These are phyloP conservation scores for Pseudopipra pipra DNA, from an alignment of 2,113 vertebrate genomes.

Conservation along the genomic window DNA sequence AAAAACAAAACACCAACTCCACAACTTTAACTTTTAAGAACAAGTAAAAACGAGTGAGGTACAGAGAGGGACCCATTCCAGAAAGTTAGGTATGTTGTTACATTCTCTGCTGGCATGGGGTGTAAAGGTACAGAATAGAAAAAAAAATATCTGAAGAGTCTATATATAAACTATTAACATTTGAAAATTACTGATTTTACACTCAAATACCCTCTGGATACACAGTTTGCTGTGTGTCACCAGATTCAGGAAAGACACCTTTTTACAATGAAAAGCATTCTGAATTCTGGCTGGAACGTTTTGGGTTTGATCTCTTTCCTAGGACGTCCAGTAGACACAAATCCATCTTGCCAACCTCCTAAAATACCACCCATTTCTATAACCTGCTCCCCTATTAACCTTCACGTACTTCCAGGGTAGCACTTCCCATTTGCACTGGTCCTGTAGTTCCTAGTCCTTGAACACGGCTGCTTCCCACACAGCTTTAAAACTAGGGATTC, in stretches of 20 bases:
- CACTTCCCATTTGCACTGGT: neutral
- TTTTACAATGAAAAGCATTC: neutral
- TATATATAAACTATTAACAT: neutral
- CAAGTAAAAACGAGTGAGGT: neutral
- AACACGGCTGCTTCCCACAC: neutral
- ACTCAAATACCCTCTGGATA: neutral
- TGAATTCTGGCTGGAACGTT: neutral
- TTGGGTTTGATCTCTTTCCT: neutral
- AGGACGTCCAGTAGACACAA: neutral
- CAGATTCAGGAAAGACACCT: neutral
- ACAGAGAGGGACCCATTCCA: neutral
- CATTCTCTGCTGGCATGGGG: rapidly evolving
- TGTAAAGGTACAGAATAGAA: neutral
- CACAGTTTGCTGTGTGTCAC: neutral
- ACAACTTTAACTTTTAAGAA: neutral
- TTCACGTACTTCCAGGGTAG: neutral
- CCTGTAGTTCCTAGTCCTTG: neutral
- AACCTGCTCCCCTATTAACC: neutral
- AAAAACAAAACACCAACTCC: neutral
- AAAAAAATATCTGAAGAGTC: neutral
- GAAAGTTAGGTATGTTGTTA: neutral
- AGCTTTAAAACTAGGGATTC: neutral
- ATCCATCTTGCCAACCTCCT: neutral
- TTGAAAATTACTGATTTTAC: neutral
- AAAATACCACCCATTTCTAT: neutral